Conservation (phyloP, 2,113 vertebrate species). For the Morone chrysops region DNA sequence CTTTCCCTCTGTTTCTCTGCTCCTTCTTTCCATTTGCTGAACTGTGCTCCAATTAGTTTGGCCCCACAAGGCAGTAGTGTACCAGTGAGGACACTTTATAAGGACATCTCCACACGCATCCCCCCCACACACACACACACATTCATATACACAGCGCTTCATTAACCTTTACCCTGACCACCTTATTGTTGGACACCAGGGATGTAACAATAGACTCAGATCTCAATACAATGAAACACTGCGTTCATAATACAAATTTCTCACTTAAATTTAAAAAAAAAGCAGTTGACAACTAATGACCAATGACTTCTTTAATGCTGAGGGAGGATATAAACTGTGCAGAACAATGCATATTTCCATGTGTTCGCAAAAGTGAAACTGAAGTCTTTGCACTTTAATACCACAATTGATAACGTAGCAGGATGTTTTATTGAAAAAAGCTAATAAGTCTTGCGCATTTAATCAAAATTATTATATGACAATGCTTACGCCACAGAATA, state of each 20-base stretch:
- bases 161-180: conserved; percentile 1
- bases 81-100: conserved; percentile 60
- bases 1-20: conserved; percentile 23
- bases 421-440: background rate
- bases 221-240: background rate
- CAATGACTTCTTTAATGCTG: too few species aligned
- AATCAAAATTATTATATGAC: background rate
- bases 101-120: conserved; percentile 40
- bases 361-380: too few species aligned
- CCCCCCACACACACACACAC: conserved; percentile 7
- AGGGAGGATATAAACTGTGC: too few species aligned
- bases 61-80: conserved; percentile 65
- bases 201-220: too few species aligned
- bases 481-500: background rate
- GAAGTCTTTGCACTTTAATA: too few species aligned
- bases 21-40: conserved; percentile 50
- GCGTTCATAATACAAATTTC: too few species aligned
- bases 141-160: background rate
- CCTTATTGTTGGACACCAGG: background rate
- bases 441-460: background rate
- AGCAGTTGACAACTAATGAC: too few species aligned
- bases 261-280: too few species aligned
- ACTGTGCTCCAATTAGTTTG: conserved; percentile 70
- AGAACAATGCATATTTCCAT: too few species aligned
- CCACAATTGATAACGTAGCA: background rate